phyloP scores from a whole-genome alignment of 2,888 invertebrate species.

The Tenthredo amoena region DNA sequence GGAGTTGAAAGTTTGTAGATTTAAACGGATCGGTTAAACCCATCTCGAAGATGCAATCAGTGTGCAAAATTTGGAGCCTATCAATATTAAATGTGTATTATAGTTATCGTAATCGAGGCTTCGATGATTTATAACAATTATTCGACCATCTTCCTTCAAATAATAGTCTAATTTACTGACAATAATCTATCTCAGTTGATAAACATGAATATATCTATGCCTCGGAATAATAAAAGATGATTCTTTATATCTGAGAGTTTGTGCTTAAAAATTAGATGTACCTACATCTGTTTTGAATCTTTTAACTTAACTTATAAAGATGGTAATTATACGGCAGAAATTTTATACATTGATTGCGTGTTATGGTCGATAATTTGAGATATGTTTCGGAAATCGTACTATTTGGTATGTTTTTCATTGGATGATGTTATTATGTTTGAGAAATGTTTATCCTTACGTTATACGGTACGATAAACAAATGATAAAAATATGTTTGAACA shows the following conservation, averaged over 20 bases:
- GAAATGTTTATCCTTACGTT: slow-evolving; percentile 19
- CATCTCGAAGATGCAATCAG: slow-evolving; percentile 8
- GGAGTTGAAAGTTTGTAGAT: not conserved
- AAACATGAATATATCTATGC: not conserved
- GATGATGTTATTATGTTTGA: slow-evolving; percentile 16
- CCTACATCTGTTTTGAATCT: not conserved
- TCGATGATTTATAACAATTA: not conserved
- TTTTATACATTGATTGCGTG: slow-evolving; percentile 42
- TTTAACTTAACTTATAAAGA: not conserved
- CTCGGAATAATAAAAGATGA: not conserved
- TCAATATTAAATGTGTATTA: not conserved
- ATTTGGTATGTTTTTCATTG: not conserved
- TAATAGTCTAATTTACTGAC: not conserved
- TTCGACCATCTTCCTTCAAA: not conserved
- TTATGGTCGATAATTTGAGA: not conserved
- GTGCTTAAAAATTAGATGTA: not conserved
- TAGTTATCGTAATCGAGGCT: not conserved
- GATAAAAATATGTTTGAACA: slow-evolving; percentile 34
- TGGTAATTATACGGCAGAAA: not conserved
- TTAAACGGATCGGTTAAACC: not conserved
- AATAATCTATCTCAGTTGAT: not conserved
- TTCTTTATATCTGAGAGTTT: not conserved
- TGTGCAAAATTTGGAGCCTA: not conserved
- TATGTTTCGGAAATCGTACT: not conserved
- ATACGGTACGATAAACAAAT: slow-evolving; percentile 16